Base-by-base conservation (phyloP, 2,888 invertebrate species). In the Phasia obesa region DNA sequence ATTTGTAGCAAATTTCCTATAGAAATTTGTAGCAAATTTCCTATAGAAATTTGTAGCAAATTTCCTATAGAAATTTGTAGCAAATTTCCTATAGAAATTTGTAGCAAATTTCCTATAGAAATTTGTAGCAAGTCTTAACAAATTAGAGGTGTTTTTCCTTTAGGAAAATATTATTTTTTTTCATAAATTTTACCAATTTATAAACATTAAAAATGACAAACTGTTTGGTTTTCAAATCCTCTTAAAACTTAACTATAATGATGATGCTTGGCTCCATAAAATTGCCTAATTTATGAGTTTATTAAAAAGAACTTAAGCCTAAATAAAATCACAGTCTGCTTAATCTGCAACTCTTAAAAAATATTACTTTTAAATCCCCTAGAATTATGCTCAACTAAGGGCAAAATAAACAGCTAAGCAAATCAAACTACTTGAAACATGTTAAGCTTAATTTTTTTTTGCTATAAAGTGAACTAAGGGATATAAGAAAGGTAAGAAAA, bases 321-420 rank as follows among this genome's bases (percentile, higher is more conserved):
- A 44, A 44, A 15, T 6, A 47, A 55, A 55, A 62, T 55, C 73
- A 81, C 47, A 57, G 65, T 25, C 31, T 62, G 62, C 27, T 70
- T 67, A 53, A 60, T 13, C 71, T 67, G 1, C 53, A 82, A 77
- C 70, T 65, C 69, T 74, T 70, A 42, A 67, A 71, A 71, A 67
- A 59, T 76, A 79, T 79, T 79, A 71, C 75, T 49, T 79, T 76
- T 79, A 83, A 79, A 83, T 67, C 83, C 71, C 38, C 55, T 15
- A 59, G 35, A 79, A 79, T 71, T 83, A 83, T 70, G 82, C 70
- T 53, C 3, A 27, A 57, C 60, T 67, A 31, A 31, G 11, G 11
- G 35, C 31, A 31, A 17, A 17, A 1, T 4, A 55, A 60, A 23
- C 2, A 19, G 31, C 5, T 5, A n/a, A 74, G 2, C 21, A 23